phyloP scores from a whole-genome alignment of 2,113 vertebrate genomes.

The Prunella himalayana region DNA sequence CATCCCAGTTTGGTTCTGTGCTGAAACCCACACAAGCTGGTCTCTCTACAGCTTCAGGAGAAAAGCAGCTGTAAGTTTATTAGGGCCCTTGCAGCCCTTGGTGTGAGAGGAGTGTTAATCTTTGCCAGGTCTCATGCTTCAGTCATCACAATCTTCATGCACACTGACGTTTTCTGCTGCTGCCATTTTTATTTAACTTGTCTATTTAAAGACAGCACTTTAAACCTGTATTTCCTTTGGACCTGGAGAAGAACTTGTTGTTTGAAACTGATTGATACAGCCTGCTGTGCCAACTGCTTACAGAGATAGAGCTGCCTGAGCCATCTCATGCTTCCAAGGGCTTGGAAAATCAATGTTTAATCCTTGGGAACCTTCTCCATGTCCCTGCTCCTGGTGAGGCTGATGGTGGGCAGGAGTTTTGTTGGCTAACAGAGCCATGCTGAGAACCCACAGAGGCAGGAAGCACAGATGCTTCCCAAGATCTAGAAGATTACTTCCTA shows the following conservation, averaged over 20 bases:
- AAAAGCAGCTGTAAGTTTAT: not conserved
- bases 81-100: not conserved
- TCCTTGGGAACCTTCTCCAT: fast-evolving
- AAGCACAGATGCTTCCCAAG: constrained; percentile 35
- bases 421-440: fast-evolving
- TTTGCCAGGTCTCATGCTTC: not conserved
- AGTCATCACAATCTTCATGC: not conserved
- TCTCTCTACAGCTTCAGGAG: not conserved
- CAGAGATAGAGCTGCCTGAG: not conserved
- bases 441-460: not conserved
- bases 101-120: not conserved
- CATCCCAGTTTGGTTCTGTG: not conserved
- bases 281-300: not conserved
- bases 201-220: not conserved
- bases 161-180: not conserved
- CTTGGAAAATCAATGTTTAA: not conserved
- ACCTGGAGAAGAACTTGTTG: not conserved
- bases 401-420: not conserved
- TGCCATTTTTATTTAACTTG: not conserved
- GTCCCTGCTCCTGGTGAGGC: not conserved
- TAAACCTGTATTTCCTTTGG: not conserved
- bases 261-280: not conserved
- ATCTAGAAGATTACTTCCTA: not conserved
- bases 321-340: not conserved
- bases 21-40: not conserved